Conservation (phyloP, 2,113 vertebrate species). For the Melanerpes formicivorus region DNA sequence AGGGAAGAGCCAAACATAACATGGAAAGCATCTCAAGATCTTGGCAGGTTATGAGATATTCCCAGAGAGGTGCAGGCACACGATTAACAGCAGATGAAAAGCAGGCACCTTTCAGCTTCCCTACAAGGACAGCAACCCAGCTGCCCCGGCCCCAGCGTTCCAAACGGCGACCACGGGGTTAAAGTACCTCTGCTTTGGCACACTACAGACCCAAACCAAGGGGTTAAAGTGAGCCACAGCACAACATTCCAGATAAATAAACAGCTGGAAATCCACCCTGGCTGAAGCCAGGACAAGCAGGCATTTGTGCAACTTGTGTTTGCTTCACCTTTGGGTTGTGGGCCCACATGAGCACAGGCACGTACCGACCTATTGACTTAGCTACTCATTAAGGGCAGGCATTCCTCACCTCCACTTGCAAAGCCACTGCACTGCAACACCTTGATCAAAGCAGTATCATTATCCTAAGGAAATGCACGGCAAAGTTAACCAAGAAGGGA, state of each 20-base stretch:
- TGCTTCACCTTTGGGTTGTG: slow-evolving; percentile 64
- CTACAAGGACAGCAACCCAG: not conserved
- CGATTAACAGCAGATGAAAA: not conserved
- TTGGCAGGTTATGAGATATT: not conserved
- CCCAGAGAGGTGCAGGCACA: not conserved
- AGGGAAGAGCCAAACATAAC: not conserved
- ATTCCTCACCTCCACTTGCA: not conserved
- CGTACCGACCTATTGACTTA: slow-evolving; percentile 36
- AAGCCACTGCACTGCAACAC: not conserved
- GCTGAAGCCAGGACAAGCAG: slow-evolving; percentile 44
- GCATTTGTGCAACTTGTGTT: slow-evolving; percentile 66
- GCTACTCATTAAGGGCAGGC: slow-evolving; percentile 28
- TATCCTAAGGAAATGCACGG: not conserved
- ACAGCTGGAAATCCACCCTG: slow-evolving; percentile 33
- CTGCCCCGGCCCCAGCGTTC: not conserved
- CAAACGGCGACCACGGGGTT: not conserved
- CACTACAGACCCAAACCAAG: not conserved
- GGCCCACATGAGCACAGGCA: slow-evolving; percentile 59
- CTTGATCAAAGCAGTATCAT: not conserved
- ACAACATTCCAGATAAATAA: slow-evolving; percentile 56
- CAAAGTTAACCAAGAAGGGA: not conserved
- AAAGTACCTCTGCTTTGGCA: slow-evolving; percentile 16
- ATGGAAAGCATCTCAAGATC: not conserved
- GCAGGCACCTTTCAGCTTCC: not conserved
- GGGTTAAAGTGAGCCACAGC: slow-evolving; percentile 49